Evolutionary conservation across 2,888 invertebrate genomes (phyloP), one percentile per base, ranked within the genome.

Genomic region (Troides helena): DNA sequence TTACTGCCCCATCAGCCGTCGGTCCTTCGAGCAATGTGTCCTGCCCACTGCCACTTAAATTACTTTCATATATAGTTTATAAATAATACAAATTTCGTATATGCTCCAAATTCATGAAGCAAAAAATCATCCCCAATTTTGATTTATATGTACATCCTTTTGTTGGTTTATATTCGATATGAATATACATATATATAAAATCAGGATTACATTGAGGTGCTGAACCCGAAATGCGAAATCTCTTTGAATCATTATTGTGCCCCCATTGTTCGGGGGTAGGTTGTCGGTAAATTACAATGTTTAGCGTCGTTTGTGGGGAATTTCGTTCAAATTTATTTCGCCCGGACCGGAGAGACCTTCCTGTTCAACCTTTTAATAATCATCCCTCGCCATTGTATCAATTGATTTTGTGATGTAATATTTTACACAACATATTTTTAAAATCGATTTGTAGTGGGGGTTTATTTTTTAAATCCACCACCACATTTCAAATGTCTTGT

Each of bases 251-350:
- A 68, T 64, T 63, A 72, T 73, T 73, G 69, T 67, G 30, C 70
- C 62, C 66, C 46, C 69, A 72, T 74, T 74, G 74, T 75, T 74
- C 71, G 73, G 73, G 68, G 68, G 72, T 71, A 70, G 72, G 67
- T 69, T 73, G 72, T 60, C 72, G 68, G 72, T 74, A 73, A 76
- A 76, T 76, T 74, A 72, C 72, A 69, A 72, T 75, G 74, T 75
- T 75, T 75, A 75, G 72, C 68, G 69, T 65, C 50, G 50, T 50
- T 50, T 30, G 67, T 63, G 50, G 62, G 53, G 64, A 71, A 71
- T 72, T 74, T 70, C 65, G 68, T 50, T 17, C 50, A 72, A 74
- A 76, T 75, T 75, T 76, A 76, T 76, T 74, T 74, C 69, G 50
- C 62, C 72, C 72, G 72, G 73, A 74, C 71, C 73, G 62, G 65